These are phyloP conservation scores for Lethrus apterus DNA, from an alignment of 1,140 invertebrate genomes.

Conservation along the genomic window DNA sequence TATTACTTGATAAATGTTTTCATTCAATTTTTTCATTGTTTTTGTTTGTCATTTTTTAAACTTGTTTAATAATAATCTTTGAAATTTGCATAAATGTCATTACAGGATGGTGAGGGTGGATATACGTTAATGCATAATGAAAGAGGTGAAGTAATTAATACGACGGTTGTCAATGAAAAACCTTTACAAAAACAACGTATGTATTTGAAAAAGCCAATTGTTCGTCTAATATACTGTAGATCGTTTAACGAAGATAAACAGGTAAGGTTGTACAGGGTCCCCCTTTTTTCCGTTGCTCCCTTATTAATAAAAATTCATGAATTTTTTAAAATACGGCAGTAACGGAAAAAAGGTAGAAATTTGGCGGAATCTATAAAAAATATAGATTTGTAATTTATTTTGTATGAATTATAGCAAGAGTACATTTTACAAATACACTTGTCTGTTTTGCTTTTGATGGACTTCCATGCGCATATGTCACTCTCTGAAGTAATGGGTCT, in stretches of 20 bases:
- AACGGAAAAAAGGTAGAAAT: no score
- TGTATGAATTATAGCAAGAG: conserved; percentile 47
- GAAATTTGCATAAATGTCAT: no score
- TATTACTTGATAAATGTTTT: background rate
- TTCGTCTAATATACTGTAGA: conserved; percentile 46
- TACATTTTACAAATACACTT: conserved; percentile 51
- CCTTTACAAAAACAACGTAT: conserved; percentile 32
- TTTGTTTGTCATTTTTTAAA: background rate
- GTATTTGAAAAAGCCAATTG: conserved; percentile 33
- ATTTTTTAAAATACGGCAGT: no score
- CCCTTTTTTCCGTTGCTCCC: no score
- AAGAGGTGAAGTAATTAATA: conserved; percentile 46
- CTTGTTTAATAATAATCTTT: background rate
- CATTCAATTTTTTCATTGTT: background rate
- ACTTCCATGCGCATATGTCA: conserved; percentile 61
- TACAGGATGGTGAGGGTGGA: conserved; percentile 52
- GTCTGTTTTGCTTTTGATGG: conserved; percentile 55
- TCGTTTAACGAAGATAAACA: conserved; percentile 46
- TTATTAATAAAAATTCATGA: no score
- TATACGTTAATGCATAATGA: conserved; percentile 54
- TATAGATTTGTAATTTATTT: conserved; percentile 5
- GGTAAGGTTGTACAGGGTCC: no score
- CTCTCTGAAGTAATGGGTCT: conserved; percentile 66
- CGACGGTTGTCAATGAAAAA: conserved; percentile 39
- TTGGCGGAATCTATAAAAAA: no score